phyloP scores from a whole-genome alignment of 2,888 invertebrate genomes.

The Diploptera punctata region DNA sequence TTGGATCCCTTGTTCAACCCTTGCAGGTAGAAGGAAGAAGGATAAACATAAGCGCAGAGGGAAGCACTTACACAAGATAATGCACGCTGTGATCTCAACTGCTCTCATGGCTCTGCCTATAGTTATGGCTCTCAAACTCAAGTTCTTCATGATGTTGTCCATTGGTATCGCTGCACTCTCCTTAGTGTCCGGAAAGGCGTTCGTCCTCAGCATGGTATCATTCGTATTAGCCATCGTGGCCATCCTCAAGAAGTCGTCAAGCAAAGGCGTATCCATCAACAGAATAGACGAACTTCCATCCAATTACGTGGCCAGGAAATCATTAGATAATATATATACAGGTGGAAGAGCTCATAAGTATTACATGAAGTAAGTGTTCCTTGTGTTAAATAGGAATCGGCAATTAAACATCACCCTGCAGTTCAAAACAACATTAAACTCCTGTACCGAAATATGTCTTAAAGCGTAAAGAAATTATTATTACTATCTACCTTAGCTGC shows the following conservation, averaged over 20 bases:
- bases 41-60: not conserved
- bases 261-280: constrained; percentile 7
- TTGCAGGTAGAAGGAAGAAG: not conserved
- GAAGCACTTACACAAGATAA: constrained; percentile 21
- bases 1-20: constrained; percentile 12
- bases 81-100: constrained; percentile 7
- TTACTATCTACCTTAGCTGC: too few species aligned
- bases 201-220: constrained; percentile 40
- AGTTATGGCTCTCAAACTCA: constrained; percentile 31
- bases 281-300: not conserved
- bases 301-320: not conserved
- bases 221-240: constrained; percentile 37
- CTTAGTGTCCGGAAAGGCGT: constrained; percentile 38
- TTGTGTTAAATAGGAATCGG: too few species aligned
- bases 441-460: too few species aligned
- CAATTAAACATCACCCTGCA: too few species aligned
- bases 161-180: constrained; percentile 27
- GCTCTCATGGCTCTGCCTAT: constrained; percentile 22
- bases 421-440: too few species aligned
- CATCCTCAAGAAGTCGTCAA: constrained; percentile 32
- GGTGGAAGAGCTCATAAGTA: not conserved
- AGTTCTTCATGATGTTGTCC: constrained; percentile 27
- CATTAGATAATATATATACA: not conserved
- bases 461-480: too few species aligned
- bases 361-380: too few species aligned